Evolutionary conservation across 1,140 invertebrate genomes (phyloP), one percentile per base, ranked within the genome.

Genomic region (Trichoplusia ni): DNA sequence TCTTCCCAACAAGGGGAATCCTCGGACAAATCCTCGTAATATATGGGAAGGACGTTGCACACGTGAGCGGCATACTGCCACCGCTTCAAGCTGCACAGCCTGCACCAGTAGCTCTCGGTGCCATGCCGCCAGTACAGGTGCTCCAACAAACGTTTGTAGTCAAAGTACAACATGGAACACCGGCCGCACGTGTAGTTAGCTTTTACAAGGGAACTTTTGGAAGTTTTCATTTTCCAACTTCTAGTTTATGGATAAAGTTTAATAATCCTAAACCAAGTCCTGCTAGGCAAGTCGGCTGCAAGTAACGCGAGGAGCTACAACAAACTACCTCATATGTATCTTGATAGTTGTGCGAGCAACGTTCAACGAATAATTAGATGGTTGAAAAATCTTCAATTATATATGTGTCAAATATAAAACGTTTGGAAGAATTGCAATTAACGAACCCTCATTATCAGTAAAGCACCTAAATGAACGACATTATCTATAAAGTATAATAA

Each of bases 101-200:
- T 70, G 47, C 82, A 84, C 29, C 58, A 69, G n/a, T 65, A 13
- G 31, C 80, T 82, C 49, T 82, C 80, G 0, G 78, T 82, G 6
- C 78, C 80, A 33, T 84, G 82, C 6, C 82, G 69, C 80, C 82
- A 84, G 54, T 77, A 82, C 33, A 84, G 46, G 69, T 84, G 81
- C 21, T 77, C 75, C 0, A 82, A 56, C 42, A 81, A 62, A 9
- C 59, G 65, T 51, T 81, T 76, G 37, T 82, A 82, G 5, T 78
- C 62, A 13, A 68, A 67, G 31, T 79, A 84, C 27, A 62, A 71
- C 69, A 77, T 75, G 11, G 60, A 51, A 40, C 81, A 83, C 25
- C 67, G 59, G 5, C 73, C 72, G 58, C 79, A 83, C 9, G 67
- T 73, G 60, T 77, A 76, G 14, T 4, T 46, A 14, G 51, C 13